Evolutionary conservation across 1,140 invertebrate species (phyloP).

Genomic region (Drosophila setifemur): DNA sequence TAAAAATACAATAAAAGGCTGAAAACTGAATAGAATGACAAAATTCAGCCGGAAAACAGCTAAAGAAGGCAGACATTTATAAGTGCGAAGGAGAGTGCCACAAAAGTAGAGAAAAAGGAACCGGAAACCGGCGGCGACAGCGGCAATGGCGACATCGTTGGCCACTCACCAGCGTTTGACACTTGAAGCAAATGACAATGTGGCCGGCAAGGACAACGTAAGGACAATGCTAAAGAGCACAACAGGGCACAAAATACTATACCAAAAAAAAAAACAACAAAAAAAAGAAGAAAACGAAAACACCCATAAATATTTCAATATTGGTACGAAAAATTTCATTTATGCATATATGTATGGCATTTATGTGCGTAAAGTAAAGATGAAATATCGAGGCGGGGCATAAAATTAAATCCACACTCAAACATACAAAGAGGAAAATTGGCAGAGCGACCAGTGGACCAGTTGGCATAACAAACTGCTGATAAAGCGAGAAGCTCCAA

Average conservation of each 20-base stretch:
- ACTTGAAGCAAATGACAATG: slow-evolving; percentile 70
- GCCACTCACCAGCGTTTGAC: slow-evolving; percentile 75
- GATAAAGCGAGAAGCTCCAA: slow-evolving; percentile 63
- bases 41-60: not conserved
- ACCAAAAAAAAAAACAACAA: slow-evolving; percentile 13
- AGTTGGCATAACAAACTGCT: slow-evolving; percentile 68
- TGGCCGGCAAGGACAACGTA: slow-evolving; percentile 69
- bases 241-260: slow-evolving; percentile 15
- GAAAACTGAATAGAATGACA: not conserved
- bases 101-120: not conserved
- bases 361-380: slow-evolving; percentile 39
- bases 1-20: too few species aligned
- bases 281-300: slow-evolving; percentile 11
- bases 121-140: slow-evolving; percentile 64
- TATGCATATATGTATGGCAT: slow-evolving; percentile 41
- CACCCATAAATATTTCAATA: slow-evolving; percentile 77
- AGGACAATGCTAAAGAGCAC: slow-evolving; percentile 64
- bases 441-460: not conserved
- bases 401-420: slow-evolving; percentile 73
- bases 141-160: slow-evolving; percentile 57
- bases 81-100: not conserved
- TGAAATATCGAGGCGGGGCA: slow-evolving; percentile 65
- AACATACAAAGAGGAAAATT: slow-evolving; percentile 7
- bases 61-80: too few species aligned
- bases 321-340: slow-evolving; percentile 55